A percentile compares a stretch with the other conserved stretches of the same genome.
These are phyloP conservation scores for Trichonephila clavipes DNA, from an alignment of 1,140 invertebrate species.

Conservation along the genomic window DNA sequence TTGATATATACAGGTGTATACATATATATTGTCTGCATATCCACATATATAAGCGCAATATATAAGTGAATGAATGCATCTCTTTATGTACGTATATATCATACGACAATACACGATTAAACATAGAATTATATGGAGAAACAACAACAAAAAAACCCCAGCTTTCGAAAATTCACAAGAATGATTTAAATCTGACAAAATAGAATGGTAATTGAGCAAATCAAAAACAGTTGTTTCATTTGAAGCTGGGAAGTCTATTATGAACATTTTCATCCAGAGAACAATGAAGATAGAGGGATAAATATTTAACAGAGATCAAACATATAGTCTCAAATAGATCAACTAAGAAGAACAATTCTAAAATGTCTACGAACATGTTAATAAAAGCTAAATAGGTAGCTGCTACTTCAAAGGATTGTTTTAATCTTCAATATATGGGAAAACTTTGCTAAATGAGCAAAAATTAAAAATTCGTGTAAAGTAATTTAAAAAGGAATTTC, in stretches of 20 bases:
- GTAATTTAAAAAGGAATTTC: no score
- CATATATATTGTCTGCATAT: background rate
- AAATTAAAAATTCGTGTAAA: no score
- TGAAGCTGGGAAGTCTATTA: conserved; percentile 52
- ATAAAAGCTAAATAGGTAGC: background rate
- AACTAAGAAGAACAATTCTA: background rate
- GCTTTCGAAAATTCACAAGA: conserved; percentile 36
- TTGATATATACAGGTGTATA: conserved; percentile 30
- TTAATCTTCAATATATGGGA: background rate
- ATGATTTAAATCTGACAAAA: conserved; percentile 43
- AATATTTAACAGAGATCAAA: background rate
- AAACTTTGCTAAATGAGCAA: no score
- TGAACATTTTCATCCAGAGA: conserved; percentile 43
- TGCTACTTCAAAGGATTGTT: background rate
- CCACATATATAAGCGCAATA: conserved; percentile 27
- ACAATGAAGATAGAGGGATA: conserved; percentile 34
- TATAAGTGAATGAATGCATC: conserved; percentile 31
- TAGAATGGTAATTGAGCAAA: conserved; percentile 67
- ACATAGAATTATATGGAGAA: background rate
- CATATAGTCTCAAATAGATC: background rate
- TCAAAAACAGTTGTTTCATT: conserved; percentile 66
- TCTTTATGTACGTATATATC: conserved; percentile 54
- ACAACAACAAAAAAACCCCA: background rate
- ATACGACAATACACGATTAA: conserved; percentile 49
- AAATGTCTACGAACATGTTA: background rate